phyloP scores from a whole-genome alignment of 2,113 vertebrate genomes.

The Rhabdomys dilectus region DNA sequence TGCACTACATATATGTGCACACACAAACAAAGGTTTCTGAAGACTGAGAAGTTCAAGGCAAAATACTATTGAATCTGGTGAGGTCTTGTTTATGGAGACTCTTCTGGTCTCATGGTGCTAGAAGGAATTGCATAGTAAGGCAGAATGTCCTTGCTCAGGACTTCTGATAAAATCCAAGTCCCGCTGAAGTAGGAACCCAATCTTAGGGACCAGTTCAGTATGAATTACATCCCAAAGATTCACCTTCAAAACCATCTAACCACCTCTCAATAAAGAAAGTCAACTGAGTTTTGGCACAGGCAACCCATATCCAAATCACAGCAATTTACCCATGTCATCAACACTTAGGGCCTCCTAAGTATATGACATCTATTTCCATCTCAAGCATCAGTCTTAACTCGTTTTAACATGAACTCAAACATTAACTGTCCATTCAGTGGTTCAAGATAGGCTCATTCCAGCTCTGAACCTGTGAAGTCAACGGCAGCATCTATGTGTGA shows the following conservation, averaged over 20 bases:
- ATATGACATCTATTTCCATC: too few relatives aligned
- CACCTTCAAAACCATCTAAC: background rate
- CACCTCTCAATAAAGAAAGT: background rate
- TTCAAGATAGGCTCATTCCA: background rate
- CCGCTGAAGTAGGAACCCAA: background rate
- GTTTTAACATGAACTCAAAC: background rate
- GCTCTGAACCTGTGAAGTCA: background rate
- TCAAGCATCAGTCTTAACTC: background rate
- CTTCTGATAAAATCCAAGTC: background rate
- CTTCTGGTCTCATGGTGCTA: background rate
- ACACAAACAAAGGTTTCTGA: background rate
- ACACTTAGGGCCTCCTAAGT: background rate
- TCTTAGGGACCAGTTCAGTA: background rate
- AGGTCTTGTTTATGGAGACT: background rate
- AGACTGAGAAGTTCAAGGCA: background rate
- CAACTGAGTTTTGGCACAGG: background rate
- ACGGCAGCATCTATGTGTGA: background rate
- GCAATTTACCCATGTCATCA: background rate
- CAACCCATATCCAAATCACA: background rate
- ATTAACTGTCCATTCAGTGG: background rate
- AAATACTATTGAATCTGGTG: background rate
- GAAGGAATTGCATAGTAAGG: background rate
- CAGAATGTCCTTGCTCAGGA: background rate
- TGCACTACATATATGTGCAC: background rate
- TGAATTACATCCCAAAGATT: background rate